Percentiles rank a stretch among this genome's conserved stretches.
Evolutionary conservation across 2,797 vertebrate species (phyloP).

Genomic region (Synaphobranchus kaupii): DNA sequence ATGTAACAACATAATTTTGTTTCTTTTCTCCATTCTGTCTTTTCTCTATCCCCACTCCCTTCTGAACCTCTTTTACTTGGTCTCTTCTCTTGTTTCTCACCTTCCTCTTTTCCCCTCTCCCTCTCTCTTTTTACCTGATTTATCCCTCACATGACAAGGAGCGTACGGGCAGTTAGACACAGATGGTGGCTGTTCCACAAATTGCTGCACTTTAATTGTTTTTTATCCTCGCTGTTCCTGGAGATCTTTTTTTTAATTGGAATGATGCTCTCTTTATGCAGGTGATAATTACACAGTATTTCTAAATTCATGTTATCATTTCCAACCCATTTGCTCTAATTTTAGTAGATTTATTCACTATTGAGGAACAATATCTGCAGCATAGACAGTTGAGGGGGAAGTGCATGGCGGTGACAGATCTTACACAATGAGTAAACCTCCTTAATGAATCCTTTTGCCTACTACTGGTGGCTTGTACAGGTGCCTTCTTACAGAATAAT

Average conservation of each 20-base stretch:
- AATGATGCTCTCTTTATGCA: not conserved
- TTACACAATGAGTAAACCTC: too few relatives aligned
- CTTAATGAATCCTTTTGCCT: not conserved
- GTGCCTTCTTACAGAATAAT: too few relatives aligned
- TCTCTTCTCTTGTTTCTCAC: slow-evolving; percentile 11
- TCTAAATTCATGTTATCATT: slow-evolving; percentile 9
- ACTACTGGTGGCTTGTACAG: not conserved
- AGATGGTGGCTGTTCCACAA: slow-evolving; percentile 46
- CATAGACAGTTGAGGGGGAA: not conserved
- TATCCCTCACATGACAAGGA: slow-evolving; percentile 40
- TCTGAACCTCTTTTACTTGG: slow-evolving; percentile 15
- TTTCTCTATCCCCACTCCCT: not conserved
- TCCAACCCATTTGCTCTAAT: not conserved
- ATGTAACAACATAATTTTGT: too few relatives aligned
- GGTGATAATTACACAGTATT: not conserved
- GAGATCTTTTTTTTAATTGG: not conserved
- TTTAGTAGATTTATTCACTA: not conserved
- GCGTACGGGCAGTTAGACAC: slow-evolving; percentile 51
- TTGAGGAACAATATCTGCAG: not conserved
- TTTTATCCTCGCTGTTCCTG: slow-evolving; percentile 19
- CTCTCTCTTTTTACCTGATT: slow-evolving; percentile 15
- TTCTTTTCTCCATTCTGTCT: not conserved
- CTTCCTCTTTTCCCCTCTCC: not conserved
- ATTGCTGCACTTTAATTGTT: slow-evolving; percentile 35
- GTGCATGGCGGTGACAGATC: too few relatives aligned